phyloP scores from a whole-genome alignment of 2,797 vertebrate species.

The Fringilla coelebs region DNA sequence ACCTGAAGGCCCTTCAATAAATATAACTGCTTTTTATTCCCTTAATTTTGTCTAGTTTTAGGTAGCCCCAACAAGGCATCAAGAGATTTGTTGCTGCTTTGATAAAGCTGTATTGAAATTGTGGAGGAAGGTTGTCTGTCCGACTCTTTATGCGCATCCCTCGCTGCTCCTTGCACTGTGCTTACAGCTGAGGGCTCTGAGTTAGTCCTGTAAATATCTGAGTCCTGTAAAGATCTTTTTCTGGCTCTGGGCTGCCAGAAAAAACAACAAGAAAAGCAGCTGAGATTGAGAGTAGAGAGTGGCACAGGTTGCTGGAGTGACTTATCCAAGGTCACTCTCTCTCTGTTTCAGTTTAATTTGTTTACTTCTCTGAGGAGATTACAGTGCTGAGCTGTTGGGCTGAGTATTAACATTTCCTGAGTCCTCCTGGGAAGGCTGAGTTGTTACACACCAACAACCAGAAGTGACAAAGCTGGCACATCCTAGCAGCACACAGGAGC shows the following conservation, averaged over 20 bases:
- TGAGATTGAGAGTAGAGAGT: not conserved
- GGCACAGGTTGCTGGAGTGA: not conserved
- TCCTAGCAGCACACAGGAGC: not conserved
- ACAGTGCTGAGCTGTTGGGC: not conserved
- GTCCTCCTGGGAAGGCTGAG: constrained; percentile 10
- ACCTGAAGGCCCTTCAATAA: not conserved
- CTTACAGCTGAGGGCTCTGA: not conserved
- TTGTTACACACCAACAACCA: not conserved
- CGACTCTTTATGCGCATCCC: not conserved
- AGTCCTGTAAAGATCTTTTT: not conserved
- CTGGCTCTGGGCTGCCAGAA: not conserved
- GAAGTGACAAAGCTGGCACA: constrained; percentile 18
- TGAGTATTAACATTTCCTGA: not conserved
- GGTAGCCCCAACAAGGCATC: not conserved
- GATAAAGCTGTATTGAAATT: not conserved
- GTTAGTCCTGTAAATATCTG: fast-evolving
- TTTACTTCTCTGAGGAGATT: constrained; percentile 52
- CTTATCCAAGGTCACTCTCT: not conserved
- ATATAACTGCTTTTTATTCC: not conserved
- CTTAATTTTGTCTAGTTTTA: not conserved
- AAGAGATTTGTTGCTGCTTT: not conserved
- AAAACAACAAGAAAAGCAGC: not conserved
- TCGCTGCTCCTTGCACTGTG: not conserved
- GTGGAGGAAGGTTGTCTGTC: not conserved
- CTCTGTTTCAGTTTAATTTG: constrained; percentile 18